These are phyloP conservation scores for Chloebia gouldiae DNA, from an alignment of 2,113 vertebrate species.

Conservation along the genomic window DNA sequence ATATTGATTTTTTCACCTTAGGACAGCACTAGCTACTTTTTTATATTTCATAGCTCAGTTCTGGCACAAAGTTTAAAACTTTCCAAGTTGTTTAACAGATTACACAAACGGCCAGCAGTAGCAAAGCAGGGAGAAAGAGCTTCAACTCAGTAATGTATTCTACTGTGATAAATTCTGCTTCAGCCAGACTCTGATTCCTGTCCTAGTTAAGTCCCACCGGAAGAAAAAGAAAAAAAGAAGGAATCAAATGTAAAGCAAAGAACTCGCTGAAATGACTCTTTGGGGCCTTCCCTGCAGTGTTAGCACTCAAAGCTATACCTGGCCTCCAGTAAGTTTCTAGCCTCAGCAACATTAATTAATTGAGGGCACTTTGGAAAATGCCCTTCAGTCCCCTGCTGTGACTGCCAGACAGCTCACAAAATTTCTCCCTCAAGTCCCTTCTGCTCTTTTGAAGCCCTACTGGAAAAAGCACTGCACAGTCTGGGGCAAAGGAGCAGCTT, in stretches of 20 bases:
- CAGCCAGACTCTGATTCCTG: conserved; percentile 13
- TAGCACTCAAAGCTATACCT: conserved; percentile 16
- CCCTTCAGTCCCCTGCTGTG: conserved; percentile 24
- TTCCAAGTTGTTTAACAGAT: conserved; percentile 38
- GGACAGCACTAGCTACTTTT: background rate
- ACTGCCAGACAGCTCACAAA: background rate
- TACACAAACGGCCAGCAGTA: background rate
- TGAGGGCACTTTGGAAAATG: conserved; percentile 19
- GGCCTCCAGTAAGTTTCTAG: background rate
- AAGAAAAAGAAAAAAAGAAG: conserved; percentile 34
- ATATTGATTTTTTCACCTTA: background rate
- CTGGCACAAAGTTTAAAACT: background rate
- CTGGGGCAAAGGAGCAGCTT: background rate
- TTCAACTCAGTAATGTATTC: conserved; percentile 30
- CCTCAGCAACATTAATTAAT: background rate
- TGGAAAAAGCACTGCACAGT: background rate
- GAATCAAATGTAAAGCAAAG: conserved; percentile 18
- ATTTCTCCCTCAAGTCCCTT: background rate
- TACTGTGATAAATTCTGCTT: conserved; percentile 29
- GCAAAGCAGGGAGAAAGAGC: background rate
- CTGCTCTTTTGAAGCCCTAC: conserved; percentile 14
- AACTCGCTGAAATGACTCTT: background rate
- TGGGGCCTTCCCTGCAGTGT: background rate
- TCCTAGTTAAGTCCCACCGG: background rate
- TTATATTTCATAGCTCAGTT: background rate